Conservation (phyloP, 2,888 invertebrate species). For the Lampropteryx suffumata region DNA sequence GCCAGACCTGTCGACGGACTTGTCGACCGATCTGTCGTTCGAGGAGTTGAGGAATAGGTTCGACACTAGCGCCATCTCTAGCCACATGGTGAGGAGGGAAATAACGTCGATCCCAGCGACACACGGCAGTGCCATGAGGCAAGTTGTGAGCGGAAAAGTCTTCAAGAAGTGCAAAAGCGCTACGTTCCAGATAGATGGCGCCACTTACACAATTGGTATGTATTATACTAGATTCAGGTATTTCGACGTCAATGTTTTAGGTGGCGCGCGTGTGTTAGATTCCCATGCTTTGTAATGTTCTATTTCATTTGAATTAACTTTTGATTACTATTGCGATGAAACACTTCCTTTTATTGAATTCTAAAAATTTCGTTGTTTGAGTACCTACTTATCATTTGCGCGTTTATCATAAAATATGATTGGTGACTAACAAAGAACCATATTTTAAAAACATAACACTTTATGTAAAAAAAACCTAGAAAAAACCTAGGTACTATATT, state of each 20-base stretch:
- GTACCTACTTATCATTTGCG: no score
- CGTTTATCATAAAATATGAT: no score
- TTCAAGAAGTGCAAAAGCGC: slow-evolving; percentile 94
- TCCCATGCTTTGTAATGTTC: no score
- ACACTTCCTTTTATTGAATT: no score
- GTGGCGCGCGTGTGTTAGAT: slow-evolving; percentile 26
- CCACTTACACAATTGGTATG: slow-evolving; percentile 93
- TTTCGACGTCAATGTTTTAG: slow-evolving; percentile 31
- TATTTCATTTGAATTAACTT: no score
- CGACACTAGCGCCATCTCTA: slow-evolving; percentile 65
- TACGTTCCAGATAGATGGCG: slow-evolving; percentile 93
- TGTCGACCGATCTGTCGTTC: slow-evolving; percentile 65
- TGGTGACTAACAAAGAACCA: no score
- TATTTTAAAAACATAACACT: no score
- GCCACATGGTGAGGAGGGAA: slow-evolving; percentile 57
- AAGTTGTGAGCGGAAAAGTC: slow-evolving; percentile 82
- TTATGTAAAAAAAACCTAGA: no score
- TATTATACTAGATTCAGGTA: slow-evolving; percentile 36
- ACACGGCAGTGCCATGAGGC: slow-evolving; percentile 76
- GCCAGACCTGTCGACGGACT: slow-evolving; percentile 62
- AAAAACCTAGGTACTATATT: no score
- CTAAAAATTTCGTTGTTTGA: no score
- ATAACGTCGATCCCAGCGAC: slow-evolving; percentile 73
- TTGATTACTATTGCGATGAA: no score
- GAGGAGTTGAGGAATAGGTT: slow-evolving; percentile 74